Conservation (phyloP, 2,113 vertebrate genomes). For the Leucopternis melanops region DNA sequence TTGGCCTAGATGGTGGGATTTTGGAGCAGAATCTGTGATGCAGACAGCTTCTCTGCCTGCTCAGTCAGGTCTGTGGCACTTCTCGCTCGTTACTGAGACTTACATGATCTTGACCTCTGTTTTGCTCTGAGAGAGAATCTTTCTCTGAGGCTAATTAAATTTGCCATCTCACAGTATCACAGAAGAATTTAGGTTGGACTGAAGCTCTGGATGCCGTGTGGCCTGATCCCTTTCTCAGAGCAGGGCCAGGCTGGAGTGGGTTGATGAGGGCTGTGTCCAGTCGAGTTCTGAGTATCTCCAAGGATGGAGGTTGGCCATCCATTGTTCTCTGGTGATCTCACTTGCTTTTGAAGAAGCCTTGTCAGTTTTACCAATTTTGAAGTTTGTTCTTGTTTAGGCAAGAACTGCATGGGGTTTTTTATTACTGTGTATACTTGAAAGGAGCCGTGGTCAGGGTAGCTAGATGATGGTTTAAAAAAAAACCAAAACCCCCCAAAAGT, state of each 20-base stretch:
- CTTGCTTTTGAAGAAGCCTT: not conserved
- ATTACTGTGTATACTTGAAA: not conserved
- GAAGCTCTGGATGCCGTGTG: not conserved
- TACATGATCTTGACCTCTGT: fast-evolving
- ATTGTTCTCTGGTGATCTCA: not conserved
- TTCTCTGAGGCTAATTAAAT: not conserved
- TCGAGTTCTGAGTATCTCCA: fast-evolving
- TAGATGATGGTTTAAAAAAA: not conserved
- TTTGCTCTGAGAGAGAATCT: not conserved
- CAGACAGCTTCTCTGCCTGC: not conserved
- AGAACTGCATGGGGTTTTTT: not conserved
- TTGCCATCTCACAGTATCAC: not conserved
- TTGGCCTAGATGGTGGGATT: not conserved
- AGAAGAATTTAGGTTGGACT: not conserved
- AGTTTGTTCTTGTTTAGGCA: not conserved
- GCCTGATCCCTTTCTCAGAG: not conserved
- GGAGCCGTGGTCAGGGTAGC: fast-evolving
- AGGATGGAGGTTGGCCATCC: not conserved
- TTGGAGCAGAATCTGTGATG: not conserved
- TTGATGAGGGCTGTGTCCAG: not conserved
- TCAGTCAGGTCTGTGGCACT: not conserved
- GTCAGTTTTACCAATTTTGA: too few species aligned
- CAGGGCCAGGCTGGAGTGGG: not conserved
- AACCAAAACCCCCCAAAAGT: not conserved
- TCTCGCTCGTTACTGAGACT: fast-evolving